Base-by-base conservation (phyloP, 2,888 invertebrate species). In the Sinodicranocentrus sp. region DNA sequence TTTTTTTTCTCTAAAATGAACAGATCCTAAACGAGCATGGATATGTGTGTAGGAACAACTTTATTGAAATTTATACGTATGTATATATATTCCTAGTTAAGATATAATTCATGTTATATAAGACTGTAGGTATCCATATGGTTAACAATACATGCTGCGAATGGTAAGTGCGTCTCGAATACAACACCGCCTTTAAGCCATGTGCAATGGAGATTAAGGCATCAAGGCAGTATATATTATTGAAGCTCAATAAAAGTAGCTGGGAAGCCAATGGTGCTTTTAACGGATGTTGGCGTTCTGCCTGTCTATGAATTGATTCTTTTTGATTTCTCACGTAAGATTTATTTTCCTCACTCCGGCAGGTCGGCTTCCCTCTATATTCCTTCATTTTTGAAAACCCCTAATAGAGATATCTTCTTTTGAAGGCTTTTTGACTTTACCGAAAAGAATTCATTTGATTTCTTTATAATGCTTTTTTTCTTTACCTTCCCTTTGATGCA, bases 381-480 rank as follows among this genome's bases (percentile, higher is more conserved):
- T 21, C 65, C 19, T 21, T 2, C 44, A 44, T 59, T 75, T 54
- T 61, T 39, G 17, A 57, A 63, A 70, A 73, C 48, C 68, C 70
- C 39, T 82, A 82, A 82, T 82, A 68, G 76, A 77, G 77, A 83
- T 57, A 71, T 77, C 57, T 44, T 52, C 48, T 44, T 59, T 68
- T 67, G 61, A 82, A 54, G 33, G 39, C 72, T 72, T 76, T 82
- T 75, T 75, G 70, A 82, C 82, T 83, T 83, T 72, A 82, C 83
- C 76, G 83, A 83, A 83, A 65, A 77, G 39, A 80, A 44, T 65
- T 61, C 25, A 68, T 68, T 82, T 68, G n/a, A 82, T 67, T 82
- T 43, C 80, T 80, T 44, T 61, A 73, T 71, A 54, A 57, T 61
- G 52, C 21, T 65, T 33, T 65, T 17, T 15, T 65, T 65, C 63